A percentile compares a stretch with the other conserved stretches of the same genome.
These are phyloP conservation scores for Anseranas semipalmata DNA, from an alignment of 2,113 vertebrate genomes.

Conservation along the genomic window DNA sequence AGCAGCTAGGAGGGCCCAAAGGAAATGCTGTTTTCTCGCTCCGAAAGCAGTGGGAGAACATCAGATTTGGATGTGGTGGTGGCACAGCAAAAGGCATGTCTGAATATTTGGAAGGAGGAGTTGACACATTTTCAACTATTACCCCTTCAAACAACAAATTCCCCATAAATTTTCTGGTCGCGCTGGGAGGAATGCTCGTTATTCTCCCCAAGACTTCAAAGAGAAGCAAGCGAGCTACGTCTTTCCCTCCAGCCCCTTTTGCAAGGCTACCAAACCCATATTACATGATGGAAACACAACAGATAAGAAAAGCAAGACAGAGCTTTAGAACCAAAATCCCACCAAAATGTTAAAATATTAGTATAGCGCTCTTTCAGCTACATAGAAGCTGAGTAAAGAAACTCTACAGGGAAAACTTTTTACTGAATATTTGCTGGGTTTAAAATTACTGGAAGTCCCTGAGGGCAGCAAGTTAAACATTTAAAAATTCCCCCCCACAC, in stretches of 20 bases:
- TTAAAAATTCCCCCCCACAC: background rate
- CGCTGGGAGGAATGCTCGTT: background rate
- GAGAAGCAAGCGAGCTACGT: background rate
- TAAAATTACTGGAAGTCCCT: constrained; percentile 35
- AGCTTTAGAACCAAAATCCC: constrained; percentile 26
- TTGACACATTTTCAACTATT: constrained; percentile 37
- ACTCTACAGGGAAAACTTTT: background rate
- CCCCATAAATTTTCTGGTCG: constrained; percentile 23
- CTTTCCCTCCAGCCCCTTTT: background rate
- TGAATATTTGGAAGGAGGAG: constrained; percentile 8
- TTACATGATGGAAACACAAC: constrained; percentile 20
- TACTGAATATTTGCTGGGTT: background rate
- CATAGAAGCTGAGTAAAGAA: background rate
- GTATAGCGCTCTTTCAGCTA: background rate
- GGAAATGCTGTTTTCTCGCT: background rate
- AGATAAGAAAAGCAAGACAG: constrained; percentile 43
- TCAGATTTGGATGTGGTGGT: background rate
- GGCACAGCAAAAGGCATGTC: background rate
- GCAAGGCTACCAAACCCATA: background rate
- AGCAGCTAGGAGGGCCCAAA: background rate
- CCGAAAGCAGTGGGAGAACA: background rate
- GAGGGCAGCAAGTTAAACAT: constrained; percentile 46
- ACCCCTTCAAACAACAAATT: constrained; percentile 27
- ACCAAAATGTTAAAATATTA: background rate
- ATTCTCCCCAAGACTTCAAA: constrained; percentile 44